Percentiles rank a stretch among this genome's conserved stretches.
Conservation (phyloP, 2,888 invertebrate species). For the Hybos culiciformis region DNA sequence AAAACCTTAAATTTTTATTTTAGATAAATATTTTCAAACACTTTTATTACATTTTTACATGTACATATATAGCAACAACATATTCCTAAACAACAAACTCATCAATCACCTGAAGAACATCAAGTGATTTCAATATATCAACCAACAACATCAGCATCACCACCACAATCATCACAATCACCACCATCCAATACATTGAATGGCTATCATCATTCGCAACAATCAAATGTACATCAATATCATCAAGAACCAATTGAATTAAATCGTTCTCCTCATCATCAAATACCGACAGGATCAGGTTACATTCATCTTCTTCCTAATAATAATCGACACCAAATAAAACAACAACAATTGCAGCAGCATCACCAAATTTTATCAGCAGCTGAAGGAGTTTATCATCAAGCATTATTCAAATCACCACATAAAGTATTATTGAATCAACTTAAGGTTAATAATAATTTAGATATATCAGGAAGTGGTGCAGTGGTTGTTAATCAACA, state of each 20-base stretch:
- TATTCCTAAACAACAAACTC: conserved; percentile 10
- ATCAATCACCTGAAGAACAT: conserved; percentile 19
- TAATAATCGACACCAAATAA: neutral
- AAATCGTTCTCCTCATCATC: conserved; percentile 5
- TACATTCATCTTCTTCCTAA: neutral
- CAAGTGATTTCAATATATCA: conserved; percentile 23
- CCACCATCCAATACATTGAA: conserved; percentile 8
- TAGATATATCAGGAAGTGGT: neutral
- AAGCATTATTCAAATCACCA: neutral
- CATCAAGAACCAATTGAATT: conserved; percentile 3
- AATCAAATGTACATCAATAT: conserved; percentile 12
- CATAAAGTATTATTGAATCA: too few species aligned
- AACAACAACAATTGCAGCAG: neutral
- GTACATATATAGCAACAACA: conserved; percentile 15
- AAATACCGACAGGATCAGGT: neutral
- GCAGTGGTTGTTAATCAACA: neutral
- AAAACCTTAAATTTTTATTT: too few species aligned
- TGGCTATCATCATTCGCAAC: conserved; percentile 17
- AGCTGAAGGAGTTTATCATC: neutral
- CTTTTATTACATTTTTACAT: too few species aligned
- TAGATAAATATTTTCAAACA: too few species aligned
- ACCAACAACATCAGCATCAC: conserved; percentile 16
- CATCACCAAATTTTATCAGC: neutral
- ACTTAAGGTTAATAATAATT: conserved; percentile 7
- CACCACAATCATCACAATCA: conserved; percentile 16